Percentiles rank a stretch among this genome's conserved stretches.
Evolutionary conservation across 2,797 vertebrate genomes (phyloP).

Genomic region (Sebastes glaucus): DNA sequence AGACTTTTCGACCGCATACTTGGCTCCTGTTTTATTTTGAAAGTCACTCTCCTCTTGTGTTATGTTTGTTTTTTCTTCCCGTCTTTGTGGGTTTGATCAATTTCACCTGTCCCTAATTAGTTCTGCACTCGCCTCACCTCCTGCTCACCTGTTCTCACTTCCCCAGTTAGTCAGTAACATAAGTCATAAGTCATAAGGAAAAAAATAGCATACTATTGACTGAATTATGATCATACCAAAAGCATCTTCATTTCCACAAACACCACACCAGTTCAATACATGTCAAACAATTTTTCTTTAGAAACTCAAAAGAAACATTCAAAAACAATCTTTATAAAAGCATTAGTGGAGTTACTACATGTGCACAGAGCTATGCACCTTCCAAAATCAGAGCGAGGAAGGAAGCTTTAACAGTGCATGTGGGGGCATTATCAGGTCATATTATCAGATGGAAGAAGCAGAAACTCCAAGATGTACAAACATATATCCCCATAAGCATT

Average conservation of each 20-base stretch:
- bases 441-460: neutral
- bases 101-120: neutral
- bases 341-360: neutral
- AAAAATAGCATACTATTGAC: neutral
- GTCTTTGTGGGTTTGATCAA: neutral
- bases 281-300: neutral
- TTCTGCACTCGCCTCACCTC: neutral
- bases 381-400: neutral
- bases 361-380: neutral
- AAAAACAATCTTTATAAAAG: neutral
- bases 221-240: neutral
- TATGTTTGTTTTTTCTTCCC: neutral
- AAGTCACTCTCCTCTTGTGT: too few species aligned
- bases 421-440: neutral
- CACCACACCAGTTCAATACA: neutral
- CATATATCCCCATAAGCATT: conserved; percentile 11
- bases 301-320: neutral
- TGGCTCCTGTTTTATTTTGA: too few species aligned
- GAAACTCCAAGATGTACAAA: neutral
- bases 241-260: neutral
- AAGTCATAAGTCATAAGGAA: too few species aligned
- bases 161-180: neutral
- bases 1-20: too few species aligned
- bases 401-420: neutral
- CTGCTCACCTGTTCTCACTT: neutral